These are phyloP conservation scores for Ecdyonurus torrentis DNA, from an alignment of 2,888 invertebrate species.

Conservation along the genomic window DNA sequence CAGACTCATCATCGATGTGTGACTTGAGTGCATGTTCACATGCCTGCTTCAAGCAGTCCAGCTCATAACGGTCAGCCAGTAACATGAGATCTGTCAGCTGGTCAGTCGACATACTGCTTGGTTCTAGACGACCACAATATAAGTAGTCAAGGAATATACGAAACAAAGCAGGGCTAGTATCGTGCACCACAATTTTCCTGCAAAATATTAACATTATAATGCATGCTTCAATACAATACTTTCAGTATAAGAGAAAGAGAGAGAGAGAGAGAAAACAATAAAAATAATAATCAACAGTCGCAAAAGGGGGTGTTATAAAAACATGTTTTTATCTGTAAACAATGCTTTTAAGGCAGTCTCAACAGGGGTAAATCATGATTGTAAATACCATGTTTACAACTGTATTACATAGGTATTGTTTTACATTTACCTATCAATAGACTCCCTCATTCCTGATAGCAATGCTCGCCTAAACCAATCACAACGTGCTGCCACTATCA, in stretches of 20 bases:
- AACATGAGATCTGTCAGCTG: conserved; percentile 46
- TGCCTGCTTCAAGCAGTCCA: conserved; percentile 42
- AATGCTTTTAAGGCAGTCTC: too few relatives aligned
- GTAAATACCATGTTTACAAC: too few relatives aligned
- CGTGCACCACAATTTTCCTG: conserved; percentile 47
- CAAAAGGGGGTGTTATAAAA: too few relatives aligned
- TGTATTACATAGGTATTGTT: too few relatives aligned
- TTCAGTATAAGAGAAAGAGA: neutral
- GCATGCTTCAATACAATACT: neutral
- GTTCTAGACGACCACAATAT: conserved; percentile 41
- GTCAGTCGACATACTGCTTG: conserved; percentile 26
- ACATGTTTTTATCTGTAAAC: too few relatives aligned
- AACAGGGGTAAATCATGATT: too few relatives aligned
- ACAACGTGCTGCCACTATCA: conserved; percentile 46
- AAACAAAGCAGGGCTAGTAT: conserved; percentile 43
- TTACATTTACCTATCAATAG: conserved; percentile 43
- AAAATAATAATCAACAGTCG: too few relatives aligned
- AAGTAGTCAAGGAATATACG: conserved; percentile 42
- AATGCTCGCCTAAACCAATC: conserved; percentile 52
- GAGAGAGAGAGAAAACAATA: neutral
- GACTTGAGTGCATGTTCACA: conserved; percentile 42
- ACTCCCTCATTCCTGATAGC: conserved; percentile 51
- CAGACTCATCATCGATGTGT: conserved; percentile 43
- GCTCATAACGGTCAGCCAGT: conserved; percentile 35
- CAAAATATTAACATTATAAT: conserved; percentile 16